Evolutionary conservation across 1,140 invertebrate species (phyloP).

Genomic region (Bombus confusus): DNA sequence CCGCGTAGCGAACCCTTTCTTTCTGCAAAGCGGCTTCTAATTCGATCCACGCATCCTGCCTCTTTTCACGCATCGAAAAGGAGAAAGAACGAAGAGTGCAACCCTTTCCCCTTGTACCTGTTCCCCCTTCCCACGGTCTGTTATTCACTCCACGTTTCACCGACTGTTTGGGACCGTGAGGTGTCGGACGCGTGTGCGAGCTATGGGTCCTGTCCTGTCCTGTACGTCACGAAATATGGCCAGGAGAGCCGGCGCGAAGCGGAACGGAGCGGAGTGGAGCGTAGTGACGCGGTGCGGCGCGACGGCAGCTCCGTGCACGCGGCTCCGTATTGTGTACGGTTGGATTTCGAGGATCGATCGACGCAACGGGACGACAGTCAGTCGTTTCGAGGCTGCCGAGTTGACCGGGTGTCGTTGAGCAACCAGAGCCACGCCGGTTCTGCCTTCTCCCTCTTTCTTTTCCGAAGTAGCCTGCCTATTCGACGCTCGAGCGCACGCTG

Average conservation of each 20-base stretch:
- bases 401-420: constrained; percentile 70
- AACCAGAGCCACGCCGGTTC: constrained; percentile 58
- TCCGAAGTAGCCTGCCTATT: neutral
- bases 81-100: neutral
- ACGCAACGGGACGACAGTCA: constrained; percentile 64
- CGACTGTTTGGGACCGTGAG: constrained; percentile 25
- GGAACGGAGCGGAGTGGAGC: neutral
- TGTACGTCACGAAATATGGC: neutral
- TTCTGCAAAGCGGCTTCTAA: constrained; percentile 27
- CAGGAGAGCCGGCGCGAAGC: neutral
- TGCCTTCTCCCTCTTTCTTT: constrained; percentile 17
- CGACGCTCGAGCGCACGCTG: neutral
- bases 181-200: constrained; percentile 9
- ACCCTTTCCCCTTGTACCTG: constrained; percentile 21
- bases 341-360: constrained; percentile 58
- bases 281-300: neutral
- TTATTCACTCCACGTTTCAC: constrained; percentile 47
- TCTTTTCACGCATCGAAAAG: neutral
- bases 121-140: neutral
- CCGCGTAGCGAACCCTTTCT: constrained; percentile 9
- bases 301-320: neutral
- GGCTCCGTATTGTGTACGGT: constrained; percentile 8
- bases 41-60: constrained; percentile 49
- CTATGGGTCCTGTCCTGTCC: neutral
- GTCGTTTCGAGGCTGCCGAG: constrained; percentile 78